Conservation (phyloP, 53 echinoderm and acorn worm species). For the Arbacia lixula region DNA sequence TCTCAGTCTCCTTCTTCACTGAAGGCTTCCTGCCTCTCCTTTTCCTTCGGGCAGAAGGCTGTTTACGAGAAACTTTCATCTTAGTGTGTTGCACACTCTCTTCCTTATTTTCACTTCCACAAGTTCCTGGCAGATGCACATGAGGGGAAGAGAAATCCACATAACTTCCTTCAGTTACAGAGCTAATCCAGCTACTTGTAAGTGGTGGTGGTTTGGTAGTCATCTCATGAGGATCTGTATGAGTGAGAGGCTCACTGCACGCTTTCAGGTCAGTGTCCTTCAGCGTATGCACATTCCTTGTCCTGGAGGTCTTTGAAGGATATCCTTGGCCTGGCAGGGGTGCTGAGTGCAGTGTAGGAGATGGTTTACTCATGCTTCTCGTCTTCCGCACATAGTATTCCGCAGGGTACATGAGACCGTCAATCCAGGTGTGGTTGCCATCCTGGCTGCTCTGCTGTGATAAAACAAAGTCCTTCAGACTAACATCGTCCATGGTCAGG, state of each 20-base stretch:
- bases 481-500: constrained; percentile 60
- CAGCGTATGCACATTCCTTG: not conserved
- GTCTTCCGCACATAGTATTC: constrained; percentile 92
- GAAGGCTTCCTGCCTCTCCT: constrained; percentile 13
- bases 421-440: constrained; percentile 82
- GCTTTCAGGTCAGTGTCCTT: not conserved
- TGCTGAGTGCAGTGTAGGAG: constrained; percentile 34
- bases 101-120: not conserved
- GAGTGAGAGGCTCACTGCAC: constrained; percentile 9
- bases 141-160: too few species aligned
- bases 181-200: too few species aligned
- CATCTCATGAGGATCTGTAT: too few species aligned
- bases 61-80: constrained; percentile 38
- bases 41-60: not conserved
- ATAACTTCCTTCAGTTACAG: too few species aligned
- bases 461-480: constrained; percentile 71
- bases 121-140: too few species aligned
- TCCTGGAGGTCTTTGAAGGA: not conserved
- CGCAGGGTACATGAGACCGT: constrained; percentile 83
- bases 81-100: not conserved
- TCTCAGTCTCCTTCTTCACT: not conserved
- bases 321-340: constrained; percentile 1
- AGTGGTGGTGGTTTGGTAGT: too few species aligned
- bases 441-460: constrained; percentile 69
- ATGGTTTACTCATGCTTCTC: constrained; percentile 74